Base-by-base conservation (phyloP, 2,113 vertebrate genomes). In the Stercorarius parasiticus region DNA sequence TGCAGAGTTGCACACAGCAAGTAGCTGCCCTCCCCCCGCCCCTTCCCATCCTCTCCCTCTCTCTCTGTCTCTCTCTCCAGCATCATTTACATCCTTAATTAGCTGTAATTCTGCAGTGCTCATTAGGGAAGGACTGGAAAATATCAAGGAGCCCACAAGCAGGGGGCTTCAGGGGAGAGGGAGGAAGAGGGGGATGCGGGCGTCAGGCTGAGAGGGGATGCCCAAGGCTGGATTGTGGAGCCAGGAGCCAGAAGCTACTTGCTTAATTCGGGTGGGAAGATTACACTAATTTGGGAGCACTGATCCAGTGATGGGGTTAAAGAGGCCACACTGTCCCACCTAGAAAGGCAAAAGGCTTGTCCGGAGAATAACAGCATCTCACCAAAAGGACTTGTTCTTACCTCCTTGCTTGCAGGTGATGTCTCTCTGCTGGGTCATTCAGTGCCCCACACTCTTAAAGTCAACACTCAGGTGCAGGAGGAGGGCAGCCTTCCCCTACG, bases 21-120 rank as follows among this genome's bases (percentile, higher is more conserved):
- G 97, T 92, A 97, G 93, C 96, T 96, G 67, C 73, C 72, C 95
- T 87, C 67, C 65, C 94, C 77, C 88, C 43, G 1, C 80, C 89
- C 91, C 64, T 93, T 87, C 73, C 65, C 73, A 82, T 87, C 70
- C 62, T 82, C 77, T 92, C 90, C 62, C 21, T 92, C 85, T 95
- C 84, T 26, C 64, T 59, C 98, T 98, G 97, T 98, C 97, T 98
- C 97, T 98, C 98, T 98, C 98, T 98, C 98, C 90, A 97, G 98
- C 98, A 98, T 98, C 98, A 98, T 99, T 99, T 99, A 98, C 98
- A 99, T 98, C 98, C 98, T 98, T 99, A 98, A 99, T 99, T 98
- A 99, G 98, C 97, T 98, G 98, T 98, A 98, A 98, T 98, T 98
- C 98, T 98, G 98, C 97, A 98, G 98, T 98, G 97, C 97, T 98